Base-by-base conservation (phyloP, 2,797 vertebrate genomes). In the Eurystomus glaucurus region DNA sequence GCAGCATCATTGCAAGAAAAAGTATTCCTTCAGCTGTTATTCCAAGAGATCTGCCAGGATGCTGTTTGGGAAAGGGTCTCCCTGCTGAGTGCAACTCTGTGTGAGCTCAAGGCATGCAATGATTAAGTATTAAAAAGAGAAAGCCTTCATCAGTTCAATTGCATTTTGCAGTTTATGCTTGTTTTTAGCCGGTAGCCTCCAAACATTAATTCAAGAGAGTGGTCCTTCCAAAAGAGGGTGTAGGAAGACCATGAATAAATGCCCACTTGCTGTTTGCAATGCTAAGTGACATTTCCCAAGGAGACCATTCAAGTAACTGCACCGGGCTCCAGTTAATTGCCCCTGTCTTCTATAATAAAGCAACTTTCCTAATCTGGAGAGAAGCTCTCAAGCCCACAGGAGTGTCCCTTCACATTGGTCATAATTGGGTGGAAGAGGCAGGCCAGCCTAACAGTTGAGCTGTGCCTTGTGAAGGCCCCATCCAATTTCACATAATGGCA, bases 401-500 rank as follows among this genome's bases (percentile, higher is more conserved):
- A 50, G 60, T 41, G 77, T 7, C 81, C 25, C 0, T 61, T 64
- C 70, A 4, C 1, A 0, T 16, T 70, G 94, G 58, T 17, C 54
- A 17, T 51, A 29, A 17, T 0, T 43, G 51, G 50, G 51, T 64
- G 13, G 28, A 68, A 79, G 60, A 83, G 58, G 39, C 85, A 82
- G 66, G 52, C 71, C 84, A 69, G 71, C 11, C 80, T 77, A 14
- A 54, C 74, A 15, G 76, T 55, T 92, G 87, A 95, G 87, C 55
- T 91, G 88, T 68, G 94, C 88, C n/a, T 1, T 35, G 57, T 25
- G 62, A 31, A 91, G 81, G 89, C 76, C 90, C 93, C 76, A 84
- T 97, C 82, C 94, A 95, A 80, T 95, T 94, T 79, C 83, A 90
- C 62, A 85, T 52, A 94, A 94, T 61, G 85, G 77, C 96, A 92